Evolutionary conservation across 64 coral and sea anemone species (phyloP), one percentile per base, ranked within the genome.

Genomic region (Astreopora myriophthalma): DNA sequence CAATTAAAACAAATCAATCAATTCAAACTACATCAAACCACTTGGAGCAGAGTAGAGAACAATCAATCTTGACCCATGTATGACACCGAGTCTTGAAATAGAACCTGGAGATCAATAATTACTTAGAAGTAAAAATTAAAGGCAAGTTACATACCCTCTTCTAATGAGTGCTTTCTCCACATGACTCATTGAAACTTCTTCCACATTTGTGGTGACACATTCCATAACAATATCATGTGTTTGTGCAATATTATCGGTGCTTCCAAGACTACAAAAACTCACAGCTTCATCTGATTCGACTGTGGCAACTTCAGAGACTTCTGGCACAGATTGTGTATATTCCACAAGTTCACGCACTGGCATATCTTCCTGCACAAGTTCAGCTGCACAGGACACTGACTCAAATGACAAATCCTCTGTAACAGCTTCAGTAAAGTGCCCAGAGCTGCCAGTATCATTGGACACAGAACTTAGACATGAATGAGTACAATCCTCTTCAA

Each of bases 271-370:
- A 48, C 40, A 79, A 63, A 84, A 37, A 40, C 90, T 92, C 10
- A 69, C n/a, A 77, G 49, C 61, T 16, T 92, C 90, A 36, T 86
- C 90, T 28, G 28, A 13, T 11, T 82, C 82, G 3, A 85, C 30
- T 73, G 73, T 86, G 3, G 80, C 90, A 68, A 92, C 90, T 76
- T 92, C 48, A 83, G 71, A 91, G n/a, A 82, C 76, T 48, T 81
- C 65, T 1, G 28, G 20, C 33, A 32, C 49, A 48, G 79, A 40
- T 61, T 92, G 80, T 73, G 84, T 30, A 46, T 70, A 76, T 31
- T 92, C 51, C 23, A 92, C 81, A 9, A 75, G 44, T 34, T 80
- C 80, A 63, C 90, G 86, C 16, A 92, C 40, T 30, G 46, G 9
- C 26, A 87, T 31, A 6, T 87, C 39, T 22, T 87, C 48, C 11